Evolutionary conservation across 2,797 vertebrate species (phyloP).

Genomic region (Aratinga solstitialis): DNA sequence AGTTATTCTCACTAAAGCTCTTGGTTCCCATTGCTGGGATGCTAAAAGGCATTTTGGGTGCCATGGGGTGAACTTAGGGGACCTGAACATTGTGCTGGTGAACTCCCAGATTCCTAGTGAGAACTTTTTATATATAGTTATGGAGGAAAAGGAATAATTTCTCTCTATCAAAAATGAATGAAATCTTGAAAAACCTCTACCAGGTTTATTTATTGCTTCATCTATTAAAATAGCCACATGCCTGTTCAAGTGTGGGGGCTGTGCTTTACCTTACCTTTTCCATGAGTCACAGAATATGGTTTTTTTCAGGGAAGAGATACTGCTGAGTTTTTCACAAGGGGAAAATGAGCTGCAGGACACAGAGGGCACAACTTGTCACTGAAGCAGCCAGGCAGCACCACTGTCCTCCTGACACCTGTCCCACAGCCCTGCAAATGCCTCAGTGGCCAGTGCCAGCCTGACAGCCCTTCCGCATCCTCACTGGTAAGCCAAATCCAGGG

Average conservation of each 20-base stretch:
- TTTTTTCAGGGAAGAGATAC: not conserved
- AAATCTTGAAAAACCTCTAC: slow-evolving; percentile 40
- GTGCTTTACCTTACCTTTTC: not conserved
- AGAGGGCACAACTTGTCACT: rapidly evolving
- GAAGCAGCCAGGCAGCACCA: not conserved
- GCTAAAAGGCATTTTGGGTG: not conserved
- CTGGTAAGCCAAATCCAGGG: rapidly evolving
- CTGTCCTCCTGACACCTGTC: rapidly evolving
- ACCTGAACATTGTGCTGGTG: not conserved
- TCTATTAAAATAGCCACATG: slow-evolving; percentile 34
- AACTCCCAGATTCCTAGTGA: not conserved
- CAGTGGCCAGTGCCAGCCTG: rapidly evolving
- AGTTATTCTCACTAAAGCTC: not conserved
- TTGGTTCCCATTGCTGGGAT: not conserved
- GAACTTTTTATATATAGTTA: not conserved
- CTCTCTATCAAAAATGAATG: slow-evolving; percentile 46
- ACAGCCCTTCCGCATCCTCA: not conserved
- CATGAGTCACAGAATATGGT: not conserved
- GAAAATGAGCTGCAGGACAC: not conserved
- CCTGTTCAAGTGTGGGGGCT: slow-evolving; percentile 18
- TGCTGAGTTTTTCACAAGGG: not conserved
- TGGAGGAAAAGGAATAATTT: slow-evolving; percentile 22
- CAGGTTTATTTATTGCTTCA: slow-evolving; percentile 49
- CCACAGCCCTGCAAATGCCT: rapidly evolving
- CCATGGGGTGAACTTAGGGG: not conserved